These are phyloP conservation scores for Latheticus oryzae DNA, from an alignment of 2,888 invertebrate genomes.

Conservation along the genomic window DNA sequence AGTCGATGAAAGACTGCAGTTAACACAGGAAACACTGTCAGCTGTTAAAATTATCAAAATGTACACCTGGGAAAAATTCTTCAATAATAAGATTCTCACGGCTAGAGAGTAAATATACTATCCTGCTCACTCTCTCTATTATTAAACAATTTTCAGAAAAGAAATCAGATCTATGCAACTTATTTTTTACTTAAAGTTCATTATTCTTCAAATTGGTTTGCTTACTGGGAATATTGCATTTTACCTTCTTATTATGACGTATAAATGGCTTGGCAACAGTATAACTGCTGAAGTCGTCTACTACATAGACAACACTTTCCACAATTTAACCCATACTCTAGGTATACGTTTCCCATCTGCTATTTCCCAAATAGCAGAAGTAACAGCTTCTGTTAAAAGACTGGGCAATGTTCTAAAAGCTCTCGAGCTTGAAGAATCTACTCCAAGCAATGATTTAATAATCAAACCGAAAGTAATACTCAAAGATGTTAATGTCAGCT, in stretches of 20 bases:
- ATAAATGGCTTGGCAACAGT: constrained; percentile 38
- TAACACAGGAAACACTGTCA: constrained; percentile 56
- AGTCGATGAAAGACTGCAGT: constrained; percentile 55
- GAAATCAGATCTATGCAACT: constrained; percentile 50
- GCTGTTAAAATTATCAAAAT: constrained; percentile 58
- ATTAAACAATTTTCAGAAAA: constrained; percentile 46
- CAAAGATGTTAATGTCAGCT: constrained; percentile 48
- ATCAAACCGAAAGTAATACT: constrained; percentile 49
- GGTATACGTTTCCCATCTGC: constrained; percentile 79
- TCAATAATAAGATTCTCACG: constrained; percentile 67
- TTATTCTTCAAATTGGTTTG: constrained; percentile 27
- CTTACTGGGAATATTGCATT: constrained; percentile 35
- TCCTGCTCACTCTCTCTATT: constrained; percentile 12
- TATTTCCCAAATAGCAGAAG: constrained; percentile 82
- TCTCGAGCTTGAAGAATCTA: constrained; percentile 58
- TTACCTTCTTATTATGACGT: constrained; percentile 39
- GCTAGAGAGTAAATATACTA: constrained; percentile 54
- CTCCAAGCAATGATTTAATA: constrained; percentile 41
- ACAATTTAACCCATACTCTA: constrained; percentile 19
- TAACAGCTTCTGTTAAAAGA: constrained; percentile 77
- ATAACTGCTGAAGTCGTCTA: constrained; percentile 38
- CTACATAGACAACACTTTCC: constrained; percentile 32
- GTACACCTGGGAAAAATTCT: constrained; percentile 58
- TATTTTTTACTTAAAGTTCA: constrained; percentile 41
- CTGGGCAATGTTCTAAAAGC: constrained; percentile 70